A percentile compares a stretch with the other conserved stretches of the same genome.
These are phyloP conservation scores for Apostichopus parvimensis DNA, from an alignment of 35 echinoderm and acorn worm genomes.

Conservation along the genomic window DNA sequence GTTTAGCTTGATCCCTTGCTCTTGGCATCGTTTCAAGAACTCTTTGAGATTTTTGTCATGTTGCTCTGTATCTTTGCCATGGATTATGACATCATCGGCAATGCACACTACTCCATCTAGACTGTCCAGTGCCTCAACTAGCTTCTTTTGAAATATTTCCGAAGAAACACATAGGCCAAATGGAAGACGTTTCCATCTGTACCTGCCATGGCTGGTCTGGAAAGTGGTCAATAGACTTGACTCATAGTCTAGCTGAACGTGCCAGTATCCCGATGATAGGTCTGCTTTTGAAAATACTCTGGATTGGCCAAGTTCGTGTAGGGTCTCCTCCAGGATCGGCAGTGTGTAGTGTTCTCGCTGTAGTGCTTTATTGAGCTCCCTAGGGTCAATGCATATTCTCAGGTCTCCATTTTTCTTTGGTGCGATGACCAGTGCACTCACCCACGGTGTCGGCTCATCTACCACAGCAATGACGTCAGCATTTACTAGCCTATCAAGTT, in stretches of 20 bases:
- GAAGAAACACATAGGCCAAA: background rate
- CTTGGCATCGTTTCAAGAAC: constrained; percentile 51
- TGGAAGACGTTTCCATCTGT: constrained; percentile 48
- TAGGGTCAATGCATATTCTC: constrained; percentile 47
- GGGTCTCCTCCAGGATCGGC: constrained; percentile 8
- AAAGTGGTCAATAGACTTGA: constrained; percentile 76
- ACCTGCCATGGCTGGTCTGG: constrained; percentile 58
- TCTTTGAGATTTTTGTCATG: constrained; percentile 42
- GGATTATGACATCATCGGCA: constrained; percentile 10
- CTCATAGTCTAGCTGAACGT: constrained; percentile 62
- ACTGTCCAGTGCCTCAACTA: constrained; percentile 49
- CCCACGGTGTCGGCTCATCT: constrained; percentile 55
- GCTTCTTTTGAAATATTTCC: constrained; percentile 73
- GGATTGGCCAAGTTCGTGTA: constrained; percentile 50
- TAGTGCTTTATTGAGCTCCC: constrained; percentile 46
- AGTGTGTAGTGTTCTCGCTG: background rate
- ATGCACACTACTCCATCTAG: background rate
- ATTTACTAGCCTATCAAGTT: constrained; percentile 40
- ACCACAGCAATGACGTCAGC: constrained; percentile 25
- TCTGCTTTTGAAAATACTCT: constrained; percentile 57
- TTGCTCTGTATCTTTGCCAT: background rate
- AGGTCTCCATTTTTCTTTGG: constrained; percentile 47
- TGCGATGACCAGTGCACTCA: background rate
- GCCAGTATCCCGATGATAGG: constrained; percentile 57
- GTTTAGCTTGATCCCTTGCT: constrained; percentile 29